Evolutionary conservation across 2,888 invertebrate species (phyloP), one percentile per base, ranked within the genome.

Genomic region (Hylaea fasciaria): DNA sequence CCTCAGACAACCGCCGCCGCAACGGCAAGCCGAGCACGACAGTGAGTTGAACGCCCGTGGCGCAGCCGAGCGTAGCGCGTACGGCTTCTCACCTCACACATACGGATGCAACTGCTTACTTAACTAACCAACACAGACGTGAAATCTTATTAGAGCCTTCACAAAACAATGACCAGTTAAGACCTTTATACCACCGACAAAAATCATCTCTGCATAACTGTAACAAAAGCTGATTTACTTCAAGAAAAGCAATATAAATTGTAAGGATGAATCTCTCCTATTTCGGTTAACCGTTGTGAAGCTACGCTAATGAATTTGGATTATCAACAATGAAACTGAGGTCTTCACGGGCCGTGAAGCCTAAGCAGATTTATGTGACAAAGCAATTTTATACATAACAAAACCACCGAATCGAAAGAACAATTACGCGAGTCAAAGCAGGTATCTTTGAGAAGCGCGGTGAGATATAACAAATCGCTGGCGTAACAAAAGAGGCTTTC

Each of bases 401-500:
- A 89, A 90, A 87, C 88, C 83, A 77, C 76, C 81, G 83, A 87
- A 86, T 86, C 80, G 82, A 90, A 91, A 91, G 89, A 91, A 92
- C 91, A 92, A 92, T 92, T 88, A 91, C 84, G 83, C 78, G 83
- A 87, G 87, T 89, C 89, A 90, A 89, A 90, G 86, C 85, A 85
- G 88, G 86, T 90, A 86, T 87, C 85, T 83, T 71, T 74, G 85
- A 81, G 89, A 88, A 85, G 87, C 85, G 86, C 80, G 84, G 79
- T 80, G 86, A 88, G 87, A 91, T 89, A 88, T 89, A 91, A 90
- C 90, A 89, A 90, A 91, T 89, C 86, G 87, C 81, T 85, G 75
- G 80, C 82, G 82, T 85, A 89, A 92, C 91, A 92, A 92, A 87
- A 83, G 91, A 89, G 89, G 91, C 91, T 91, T 91, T 91, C 87